Conservation (phyloP, 2,888 invertebrate genomes). For the Halictus ligatus region DNA sequence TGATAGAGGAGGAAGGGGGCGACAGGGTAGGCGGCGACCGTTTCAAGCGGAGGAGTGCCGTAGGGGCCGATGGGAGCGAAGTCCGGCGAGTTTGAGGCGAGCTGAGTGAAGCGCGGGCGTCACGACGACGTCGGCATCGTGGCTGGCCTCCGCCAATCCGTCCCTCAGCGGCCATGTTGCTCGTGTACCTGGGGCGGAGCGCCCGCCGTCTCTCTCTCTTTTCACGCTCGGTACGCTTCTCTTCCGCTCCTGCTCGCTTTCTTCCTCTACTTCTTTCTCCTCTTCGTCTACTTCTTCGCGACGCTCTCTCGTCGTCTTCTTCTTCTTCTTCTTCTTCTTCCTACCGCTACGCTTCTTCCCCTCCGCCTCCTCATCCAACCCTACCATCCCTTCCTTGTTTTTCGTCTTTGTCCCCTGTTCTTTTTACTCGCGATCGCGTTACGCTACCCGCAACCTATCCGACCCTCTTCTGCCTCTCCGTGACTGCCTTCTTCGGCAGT, state of each 20-base stretch:
- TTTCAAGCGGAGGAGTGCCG: slow-evolving; percentile 75
- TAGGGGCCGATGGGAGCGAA: slow-evolving; percentile 69
- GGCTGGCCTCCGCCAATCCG: slow-evolving; percentile 87
- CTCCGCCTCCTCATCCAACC: not conserved
- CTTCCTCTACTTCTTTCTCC: slow-evolving; percentile 47
- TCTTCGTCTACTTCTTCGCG: slow-evolving; percentile 23
- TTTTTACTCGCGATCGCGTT: slow-evolving; percentile 48
- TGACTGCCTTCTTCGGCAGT: slow-evolving; percentile 34
- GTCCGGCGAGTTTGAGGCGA: slow-evolving; percentile 70
- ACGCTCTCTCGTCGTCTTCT: slow-evolving; percentile 14
- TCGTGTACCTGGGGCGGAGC: slow-evolving; percentile 87
- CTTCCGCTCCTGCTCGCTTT: slow-evolving; percentile 58
- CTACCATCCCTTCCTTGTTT: slow-evolving; percentile 24
- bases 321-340: not conserved
- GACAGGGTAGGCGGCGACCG: slow-evolving; percentile 79
- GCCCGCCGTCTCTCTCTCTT: slow-evolving; percentile 69
- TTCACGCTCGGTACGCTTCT: slow-evolving; percentile 40
- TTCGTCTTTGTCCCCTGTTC: slow-evolving; percentile 8
- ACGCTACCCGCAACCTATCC: slow-evolving; percentile 31
- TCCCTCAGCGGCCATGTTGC: slow-evolving; percentile 88
- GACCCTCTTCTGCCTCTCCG: slow-evolving; percentile 18
- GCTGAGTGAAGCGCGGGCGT: slow-evolving; percentile 83
- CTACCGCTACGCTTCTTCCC: not conserved
- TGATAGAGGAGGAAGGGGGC: slow-evolving; percentile 35
- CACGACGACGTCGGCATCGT: slow-evolving; percentile 82